Evolutionary conservation across 2,888 invertebrate genomes (phyloP), one percentile per base, ranked within the genome.

Genomic region (Vannuccia rotundouncinata): DNA sequence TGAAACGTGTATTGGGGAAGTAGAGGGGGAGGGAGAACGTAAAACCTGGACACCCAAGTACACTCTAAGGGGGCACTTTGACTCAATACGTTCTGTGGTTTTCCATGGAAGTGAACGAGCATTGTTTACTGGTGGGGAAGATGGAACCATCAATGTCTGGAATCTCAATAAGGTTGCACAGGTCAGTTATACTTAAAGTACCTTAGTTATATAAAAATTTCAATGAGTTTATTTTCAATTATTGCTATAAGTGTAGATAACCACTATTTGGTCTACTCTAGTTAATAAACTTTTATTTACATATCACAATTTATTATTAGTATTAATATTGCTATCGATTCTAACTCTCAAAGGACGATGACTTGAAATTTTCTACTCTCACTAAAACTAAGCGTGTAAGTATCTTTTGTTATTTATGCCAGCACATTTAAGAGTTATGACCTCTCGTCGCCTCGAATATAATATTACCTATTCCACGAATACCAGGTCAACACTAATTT

Each of bases 141-240:
- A 99, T 90, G 95, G 97, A 89, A 98, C 98, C 77, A 91, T 99
- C 60, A 99, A 99, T 90, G 90, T 99, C 87, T 99, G 99, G 99
- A 99, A 99, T 91, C 91, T 99, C 83, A 95, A 79, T 27, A 78
- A 78, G 27, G 73, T n/a, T 5, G 78, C 60, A 13, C 78, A 74
- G 60, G 78, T 78, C 10, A 10, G 76, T 76, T 10, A n/a, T n/a
- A n/a, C n/a, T n/a, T n/a, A n/a, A n/a, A n/a, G n/a, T n/a, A n/a
- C n/a, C n/a, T n/a, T n/a, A n/a, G n/a, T n/a, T n/a, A n/a, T n/a
- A n/a, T n/a, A n/a, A n/a, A n/a, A n/a, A n/a, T n/a, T n/a, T n/a
- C n/a, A n/a, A n/a, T n/a, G n/a, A n/a, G n/a, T n/a, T n/a, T n/a
- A n/a, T n/a, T n/a, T n/a, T n/a, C n/a, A n/a, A n/a, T n/a, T n/a